These are phyloP conservation scores for Spisula solida DNA, from an alignment of 2,888 invertebrate species.

Conservation along the genomic window DNA sequence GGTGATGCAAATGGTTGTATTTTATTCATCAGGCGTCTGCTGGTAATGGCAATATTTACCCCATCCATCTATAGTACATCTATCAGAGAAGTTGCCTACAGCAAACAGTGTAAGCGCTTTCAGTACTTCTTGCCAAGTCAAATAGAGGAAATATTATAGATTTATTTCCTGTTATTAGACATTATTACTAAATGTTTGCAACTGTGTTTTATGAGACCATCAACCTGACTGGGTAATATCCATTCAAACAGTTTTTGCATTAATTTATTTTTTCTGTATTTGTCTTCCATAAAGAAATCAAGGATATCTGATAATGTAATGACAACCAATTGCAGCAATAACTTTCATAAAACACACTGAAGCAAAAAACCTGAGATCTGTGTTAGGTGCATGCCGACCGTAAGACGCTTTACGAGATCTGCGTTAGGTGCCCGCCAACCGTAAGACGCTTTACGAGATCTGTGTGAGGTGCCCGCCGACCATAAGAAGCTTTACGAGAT, in stretches of 20 bases:
- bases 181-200: background rate
- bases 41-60: slow-evolving; percentile 37
- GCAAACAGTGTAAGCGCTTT: background rate
- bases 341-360: too few relatives aligned
- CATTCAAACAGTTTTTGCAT: background rate
- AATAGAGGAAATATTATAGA: background rate
- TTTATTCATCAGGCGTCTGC: slow-evolving; percentile 48
- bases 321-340: background rate
- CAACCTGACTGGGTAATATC: background rate
- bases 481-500: too few relatives aligned
- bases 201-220: background rate
- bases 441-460: too few relatives aligned
- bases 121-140: background rate
- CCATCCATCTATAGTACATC: slow-evolving; percentile 2
- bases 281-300: background rate
- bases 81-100: slow-evolving; percentile 9
- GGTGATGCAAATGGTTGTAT: slow-evolving; percentile 39
- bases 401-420: too few relatives aligned
- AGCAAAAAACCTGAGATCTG: too few relatives aligned
- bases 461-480: too few relatives aligned
- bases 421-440: too few relatives aligned
- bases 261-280: background rate
- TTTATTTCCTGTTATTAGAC: slow-evolving; percentile 3
- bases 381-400: too few relatives aligned
- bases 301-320: background rate